phyloP scores from a whole-genome alignment of 2,113 vertebrate genomes.

The Thermophis baileyi region DNA sequence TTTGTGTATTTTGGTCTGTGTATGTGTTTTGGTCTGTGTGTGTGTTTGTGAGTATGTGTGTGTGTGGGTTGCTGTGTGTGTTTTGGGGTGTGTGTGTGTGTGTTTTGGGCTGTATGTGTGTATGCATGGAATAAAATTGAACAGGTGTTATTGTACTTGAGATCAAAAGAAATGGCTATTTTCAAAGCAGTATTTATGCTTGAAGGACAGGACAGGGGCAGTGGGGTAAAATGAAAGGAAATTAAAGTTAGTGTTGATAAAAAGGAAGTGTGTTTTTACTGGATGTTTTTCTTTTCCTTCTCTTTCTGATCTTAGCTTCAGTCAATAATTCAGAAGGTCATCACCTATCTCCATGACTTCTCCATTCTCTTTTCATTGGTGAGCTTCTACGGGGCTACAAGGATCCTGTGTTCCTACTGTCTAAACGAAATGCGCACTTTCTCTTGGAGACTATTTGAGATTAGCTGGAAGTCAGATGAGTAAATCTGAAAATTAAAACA shows the following conservation, averaged over 20 bases:
- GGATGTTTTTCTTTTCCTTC: neutral
- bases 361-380: slow-evolving; percentile 96
- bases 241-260: too few species aligned
- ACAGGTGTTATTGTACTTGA: neutral
- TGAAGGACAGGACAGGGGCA: neutral
- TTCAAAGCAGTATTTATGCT: neutral
- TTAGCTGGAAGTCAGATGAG: neutral
- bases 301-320: slow-evolving; percentile 75
- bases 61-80: too few species aligned
- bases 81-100: too few species aligned
- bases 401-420: neutral
- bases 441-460: neutral
- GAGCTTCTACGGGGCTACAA: slow-evolving; percentile 50
- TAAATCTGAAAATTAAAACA: neutral
- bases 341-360: slow-evolving; percentile 89
- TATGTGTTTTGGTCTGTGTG: neutral
- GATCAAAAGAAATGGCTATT: neutral
- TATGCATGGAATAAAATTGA: neutral
- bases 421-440: neutral
- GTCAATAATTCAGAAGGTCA: slow-evolving; percentile 91
- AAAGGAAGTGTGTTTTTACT: neutral
- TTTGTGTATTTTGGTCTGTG: neutral
- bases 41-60: too few species aligned
- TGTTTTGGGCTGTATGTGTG: too few species aligned
- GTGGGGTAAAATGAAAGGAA: neutral